Evolutionary conservation across 2,888 invertebrate genomes (phyloP).

Genomic region (Antheraea assamensis): DNA sequence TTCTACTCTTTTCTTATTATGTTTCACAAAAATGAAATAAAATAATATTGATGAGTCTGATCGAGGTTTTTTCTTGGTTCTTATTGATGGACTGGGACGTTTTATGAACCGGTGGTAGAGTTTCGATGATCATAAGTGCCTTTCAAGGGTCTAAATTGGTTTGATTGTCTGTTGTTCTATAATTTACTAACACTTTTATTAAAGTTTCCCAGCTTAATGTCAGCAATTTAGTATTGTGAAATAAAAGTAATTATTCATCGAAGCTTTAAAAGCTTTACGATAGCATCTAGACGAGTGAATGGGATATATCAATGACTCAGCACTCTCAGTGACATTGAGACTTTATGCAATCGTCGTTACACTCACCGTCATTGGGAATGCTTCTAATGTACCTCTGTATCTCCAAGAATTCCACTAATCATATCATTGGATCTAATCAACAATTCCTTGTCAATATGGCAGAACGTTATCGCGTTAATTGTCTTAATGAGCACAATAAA

Average conservation of each 20-base stretch:
- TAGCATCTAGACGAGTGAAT: slow-evolving; percentile 40
- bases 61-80: too few species aligned
- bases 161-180: background rate
- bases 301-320: slow-evolving; percentile 47
- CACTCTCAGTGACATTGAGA: slow-evolving; percentile 40
- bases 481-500: too few species aligned
- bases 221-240: slow-evolving; percentile 8
- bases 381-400: background rate
- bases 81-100: too few species aligned
- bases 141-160: too few species aligned
- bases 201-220: background rate
- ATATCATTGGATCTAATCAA: background rate
- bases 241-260: slow-evolving; percentile 31
- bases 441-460: background rate
- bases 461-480: too few species aligned
- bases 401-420: background rate
- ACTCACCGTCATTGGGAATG: slow-evolving; percentile 13
- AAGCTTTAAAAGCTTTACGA: slow-evolving; percentile 40
- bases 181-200: background rate
- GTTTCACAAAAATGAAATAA: too few species aligned
- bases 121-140: too few species aligned
- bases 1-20: too few species aligned
- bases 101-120: too few species aligned
- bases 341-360: slow-evolving; percentile 28
- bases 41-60: too few species aligned